Evolutionary conservation across 2,888 invertebrate species (phyloP), one percentile per base, ranked within the genome.

Genomic region (Hedya salicella): DNA sequence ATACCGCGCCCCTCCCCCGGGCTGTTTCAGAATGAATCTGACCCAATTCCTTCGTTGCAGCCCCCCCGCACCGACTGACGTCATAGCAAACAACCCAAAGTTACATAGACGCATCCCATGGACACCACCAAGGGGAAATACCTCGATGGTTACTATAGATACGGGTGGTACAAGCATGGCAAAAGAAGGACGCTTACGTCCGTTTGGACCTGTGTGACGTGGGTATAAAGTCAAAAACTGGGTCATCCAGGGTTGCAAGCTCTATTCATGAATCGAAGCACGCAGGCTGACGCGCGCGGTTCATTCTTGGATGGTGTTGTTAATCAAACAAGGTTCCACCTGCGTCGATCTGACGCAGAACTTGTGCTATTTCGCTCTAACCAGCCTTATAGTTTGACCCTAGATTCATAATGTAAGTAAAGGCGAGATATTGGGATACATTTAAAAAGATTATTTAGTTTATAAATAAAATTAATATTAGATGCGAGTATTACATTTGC

Each of bases 1-100:
- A 78, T 75, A 78, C 71, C 72, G 73, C 80, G 78, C 75, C 78
- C 71, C 72, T 68, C 75, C 62, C 77, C 79, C 74, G 85, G 85
- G 89, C 90, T 92, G 92, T 93, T 94, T 93, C 92, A 94, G 94
- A 94, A 94, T 94, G 94, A 94, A 94, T 93, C 93, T 93, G 93
- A 93, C 93, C 94, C 86, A 93, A 91, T 93, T 94, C 87, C 86
- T 75, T 72, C 74, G 78, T 82, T 91, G 91, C 91, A 91, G 71
- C 77, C 88, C 87, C 88, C 86, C 87, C 87, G 79, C 84, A 81
- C 82, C 78, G 70, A 88, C 90, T 94, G 94, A 94, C 94, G 94
- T 94, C 93, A 94, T 90, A 85, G 73, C 70, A 72, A 73, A 86
- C 83, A 86, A 86, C 72, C 74, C 71, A 65, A 67, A 70, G 71